These are phyloP conservation scores for Ethmia dodecea DNA, from an alignment of 2,888 invertebrate genomes.

Conservation along the genomic window DNA sequence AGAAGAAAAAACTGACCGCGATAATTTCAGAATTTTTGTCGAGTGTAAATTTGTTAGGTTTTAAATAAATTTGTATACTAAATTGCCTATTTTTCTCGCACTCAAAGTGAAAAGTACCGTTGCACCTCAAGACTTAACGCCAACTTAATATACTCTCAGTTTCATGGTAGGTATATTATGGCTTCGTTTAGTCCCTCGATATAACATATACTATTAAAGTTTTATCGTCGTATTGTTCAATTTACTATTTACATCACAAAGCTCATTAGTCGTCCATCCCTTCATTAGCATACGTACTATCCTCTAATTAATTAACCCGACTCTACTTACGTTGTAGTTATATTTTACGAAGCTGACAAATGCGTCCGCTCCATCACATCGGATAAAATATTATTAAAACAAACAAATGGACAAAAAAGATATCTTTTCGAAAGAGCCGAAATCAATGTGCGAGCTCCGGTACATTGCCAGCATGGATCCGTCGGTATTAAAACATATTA, in stretches of 20 bases:
- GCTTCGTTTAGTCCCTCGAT: no score
- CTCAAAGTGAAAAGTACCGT: no score
- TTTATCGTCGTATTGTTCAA: neutral
- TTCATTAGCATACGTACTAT: slow-evolving; percentile 61
- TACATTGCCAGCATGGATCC: slow-evolving; percentile 45
- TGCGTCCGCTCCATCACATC: slow-evolving; percentile 72
- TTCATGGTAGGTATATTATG: no score
- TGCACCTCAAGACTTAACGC: no score
- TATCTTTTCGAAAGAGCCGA: slow-evolving; percentile 72
- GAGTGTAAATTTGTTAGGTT: no score
- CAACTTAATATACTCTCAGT: no score
- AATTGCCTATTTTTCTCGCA: no score
- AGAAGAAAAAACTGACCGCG: no score
- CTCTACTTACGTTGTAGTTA: slow-evolving; percentile 55
- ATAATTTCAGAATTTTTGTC: no score
- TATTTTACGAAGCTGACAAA: slow-evolving; percentile 72
- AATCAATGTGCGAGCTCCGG: slow-evolving; percentile 73
- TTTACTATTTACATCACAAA: slow-evolving; percentile 8
- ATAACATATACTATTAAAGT: neutral
- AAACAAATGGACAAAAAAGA: slow-evolving; percentile 75
- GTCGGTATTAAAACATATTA: no score
- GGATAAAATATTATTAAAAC: slow-evolving; percentile 77
- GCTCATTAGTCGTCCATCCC: slow-evolving; percentile 47
- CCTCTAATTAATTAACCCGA: slow-evolving; percentile 65
- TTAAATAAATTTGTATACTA: no score